A percentile compares a stretch with the other conserved stretches of the same genome.
Evolutionary conservation across 2,888 invertebrate species (phyloP).

Genomic region (Cheilosia vernalis): DNA sequence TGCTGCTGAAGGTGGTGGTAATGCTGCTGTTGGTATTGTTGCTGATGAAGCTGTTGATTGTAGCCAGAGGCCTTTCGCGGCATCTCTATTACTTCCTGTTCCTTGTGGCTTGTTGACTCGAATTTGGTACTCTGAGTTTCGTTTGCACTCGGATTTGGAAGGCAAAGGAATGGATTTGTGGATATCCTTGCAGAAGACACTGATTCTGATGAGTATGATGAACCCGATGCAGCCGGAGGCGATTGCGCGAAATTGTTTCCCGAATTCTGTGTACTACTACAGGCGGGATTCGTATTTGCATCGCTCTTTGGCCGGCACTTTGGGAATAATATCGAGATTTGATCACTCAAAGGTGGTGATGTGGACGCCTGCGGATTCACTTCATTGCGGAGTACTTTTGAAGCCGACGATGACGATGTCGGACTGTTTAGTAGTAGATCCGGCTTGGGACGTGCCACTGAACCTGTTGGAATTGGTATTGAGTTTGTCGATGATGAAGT

Average conservation of each 20-base stretch:
- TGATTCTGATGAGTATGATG: constrained; percentile 83
- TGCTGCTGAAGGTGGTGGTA: constrained; percentile 75
- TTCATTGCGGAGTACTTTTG: constrained; percentile 73
- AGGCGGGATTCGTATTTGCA: constrained; percentile 84
- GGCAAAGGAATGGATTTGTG: constrained; percentile 82
- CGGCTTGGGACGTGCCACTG: constrained; percentile 69
- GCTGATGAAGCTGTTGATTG: constrained; percentile 75
- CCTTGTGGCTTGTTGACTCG: constrained; percentile 48
- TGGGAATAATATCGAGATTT: constrained; percentile 93
- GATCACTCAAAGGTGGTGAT: constrained; percentile 86
- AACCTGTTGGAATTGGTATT: constrained; percentile 76
- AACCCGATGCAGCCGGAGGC: constrained; percentile 81
- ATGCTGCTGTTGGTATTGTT: constrained; percentile 60
- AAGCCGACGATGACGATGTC: constrained; percentile 56
- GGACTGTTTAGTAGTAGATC: constrained; percentile 62
- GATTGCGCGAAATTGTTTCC: constrained; percentile 81
- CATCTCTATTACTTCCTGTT: constrained; percentile 78
- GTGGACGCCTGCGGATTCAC: constrained; percentile 82
- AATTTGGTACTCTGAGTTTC: constrained; percentile 57
- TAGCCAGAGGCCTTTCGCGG: constrained; percentile 79
- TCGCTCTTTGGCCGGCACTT: constrained; percentile 91
- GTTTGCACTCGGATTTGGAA: constrained; percentile 67
- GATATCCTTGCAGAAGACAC: constrained; percentile 83
- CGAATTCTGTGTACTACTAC: constrained; percentile 76
- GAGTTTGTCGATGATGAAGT: constrained; percentile 77